Conservation (phyloP, 2,113 vertebrate species). For the Rallus limicola region DNA sequence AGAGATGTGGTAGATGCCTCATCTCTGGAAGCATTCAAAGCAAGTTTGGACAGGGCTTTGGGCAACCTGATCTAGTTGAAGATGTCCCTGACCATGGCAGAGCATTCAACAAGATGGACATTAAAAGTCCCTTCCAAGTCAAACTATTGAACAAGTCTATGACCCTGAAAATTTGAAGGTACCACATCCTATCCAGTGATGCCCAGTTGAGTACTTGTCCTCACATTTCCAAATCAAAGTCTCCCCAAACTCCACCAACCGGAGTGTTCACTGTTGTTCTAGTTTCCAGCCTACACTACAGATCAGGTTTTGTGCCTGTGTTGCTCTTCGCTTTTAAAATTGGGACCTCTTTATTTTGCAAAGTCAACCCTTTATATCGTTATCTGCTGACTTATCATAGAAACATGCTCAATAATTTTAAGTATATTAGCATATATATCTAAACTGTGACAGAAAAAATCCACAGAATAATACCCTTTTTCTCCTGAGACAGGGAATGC, state of each 20-base stretch:
- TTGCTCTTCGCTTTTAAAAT: background rate
- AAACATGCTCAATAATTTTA: background rate
- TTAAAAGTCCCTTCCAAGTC: background rate
- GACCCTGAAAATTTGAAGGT: background rate
- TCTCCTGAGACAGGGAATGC: background rate
- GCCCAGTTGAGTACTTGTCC: background rate
- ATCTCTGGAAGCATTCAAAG: background rate
- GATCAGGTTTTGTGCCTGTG: background rate
- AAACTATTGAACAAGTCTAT: background rate
- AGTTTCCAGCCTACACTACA: background rate
- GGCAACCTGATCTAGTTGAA: background rate
- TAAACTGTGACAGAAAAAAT: background rate
- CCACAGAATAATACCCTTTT: background rate
- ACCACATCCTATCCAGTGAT: background rate
- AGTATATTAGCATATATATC: background rate
- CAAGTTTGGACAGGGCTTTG: fast-evolving
- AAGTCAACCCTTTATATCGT: background rate
- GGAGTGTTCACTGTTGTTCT: background rate
- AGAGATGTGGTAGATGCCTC: background rate
- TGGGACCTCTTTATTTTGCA: background rate
- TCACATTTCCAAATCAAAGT: background rate
- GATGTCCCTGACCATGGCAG: too few species aligned
- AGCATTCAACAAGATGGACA: background rate
- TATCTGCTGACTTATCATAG: background rate
- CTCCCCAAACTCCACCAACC: background rate